These are phyloP conservation scores for Sander lucioperca DNA, from an alignment of 2,113 vertebrate genomes.

Conservation along the genomic window DNA sequence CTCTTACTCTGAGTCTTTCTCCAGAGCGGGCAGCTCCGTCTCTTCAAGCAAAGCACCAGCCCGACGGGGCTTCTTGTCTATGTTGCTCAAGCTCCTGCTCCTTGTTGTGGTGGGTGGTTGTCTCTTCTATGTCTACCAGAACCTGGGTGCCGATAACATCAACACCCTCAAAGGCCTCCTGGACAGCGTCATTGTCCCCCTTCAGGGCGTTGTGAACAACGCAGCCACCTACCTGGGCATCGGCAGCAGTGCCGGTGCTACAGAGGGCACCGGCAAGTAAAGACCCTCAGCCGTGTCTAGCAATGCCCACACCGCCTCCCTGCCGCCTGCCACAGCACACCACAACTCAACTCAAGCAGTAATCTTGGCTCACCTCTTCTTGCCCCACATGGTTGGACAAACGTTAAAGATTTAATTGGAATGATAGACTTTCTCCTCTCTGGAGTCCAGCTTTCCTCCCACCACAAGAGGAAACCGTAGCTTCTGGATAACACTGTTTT, in stretches of 20 bases:
- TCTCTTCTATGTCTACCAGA: slow-evolving; percentile 90
- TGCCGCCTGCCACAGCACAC: slow-evolving; percentile 52
- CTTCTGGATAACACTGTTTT: slow-evolving; percentile 67
- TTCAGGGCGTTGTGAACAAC: slow-evolving; percentile 62
- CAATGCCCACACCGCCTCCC: slow-evolving; percentile 46
- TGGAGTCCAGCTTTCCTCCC: slow-evolving; percentile 52
- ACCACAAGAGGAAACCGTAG: slow-evolving; percentile 62
- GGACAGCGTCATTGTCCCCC: slow-evolving; percentile 69
- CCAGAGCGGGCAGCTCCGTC: slow-evolving; percentile 15
- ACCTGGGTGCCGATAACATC: slow-evolving; percentile 90
- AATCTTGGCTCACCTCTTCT: slow-evolving; percentile 50
- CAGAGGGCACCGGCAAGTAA: slow-evolving; percentile 58
- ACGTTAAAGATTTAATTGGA: slow-evolving; percentile 66
- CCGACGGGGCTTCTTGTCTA: slow-evolving; percentile 79
- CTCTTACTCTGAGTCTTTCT: slow-evolving; percentile 64
- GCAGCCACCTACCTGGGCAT: slow-evolving; percentile 72
- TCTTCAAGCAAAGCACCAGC: slow-evolving; percentile 41
- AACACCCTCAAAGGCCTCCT: slow-evolving; percentile 79
- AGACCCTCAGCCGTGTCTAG: slow-evolving; percentile 47
- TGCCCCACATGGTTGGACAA: slow-evolving; percentile 58
- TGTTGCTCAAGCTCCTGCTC: slow-evolving; percentile 91
- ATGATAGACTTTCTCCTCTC: slow-evolving; percentile 46
- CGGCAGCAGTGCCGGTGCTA: slow-evolving; percentile 25
- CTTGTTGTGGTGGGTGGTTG: slow-evolving; percentile 85
- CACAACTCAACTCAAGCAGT: slow-evolving; percentile 64